Conservation (phyloP, 1,140 invertebrate genomes). For the Aporrectodea caliginosa region DNA sequence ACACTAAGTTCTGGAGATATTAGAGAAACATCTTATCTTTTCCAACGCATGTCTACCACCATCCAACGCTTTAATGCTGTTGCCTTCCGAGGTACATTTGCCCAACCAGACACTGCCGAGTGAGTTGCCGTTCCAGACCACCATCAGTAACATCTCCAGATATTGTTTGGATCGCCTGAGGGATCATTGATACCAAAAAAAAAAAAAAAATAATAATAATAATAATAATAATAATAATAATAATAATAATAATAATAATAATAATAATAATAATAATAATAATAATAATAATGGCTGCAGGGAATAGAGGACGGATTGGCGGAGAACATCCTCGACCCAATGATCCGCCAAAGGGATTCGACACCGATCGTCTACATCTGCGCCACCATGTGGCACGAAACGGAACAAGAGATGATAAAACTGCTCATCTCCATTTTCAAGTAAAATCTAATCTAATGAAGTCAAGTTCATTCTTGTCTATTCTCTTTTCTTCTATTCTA, state of each 20-base stretch:
- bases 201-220: no score
- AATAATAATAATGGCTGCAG: not conserved
- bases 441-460: slow-evolving; percentile 32
- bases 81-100: no score
- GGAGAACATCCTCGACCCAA: slow-evolving; percentile 18
- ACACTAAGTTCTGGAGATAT: no score
- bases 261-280: not conserved
- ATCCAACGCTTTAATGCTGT: no score
- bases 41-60: no score
- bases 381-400: slow-evolving; percentile 99
- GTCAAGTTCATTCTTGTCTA: not conserved
- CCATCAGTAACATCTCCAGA: no score
- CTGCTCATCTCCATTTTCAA: slow-evolving; percentile 58
- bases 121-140: no score
- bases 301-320: not conserved
- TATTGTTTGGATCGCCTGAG: no score
- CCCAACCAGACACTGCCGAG: no score
- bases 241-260: not conserved
- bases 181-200: no score
- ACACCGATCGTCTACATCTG: slow-evolving; percentile 94
- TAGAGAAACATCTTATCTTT: no score
- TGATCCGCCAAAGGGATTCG: slow-evolving; percentile 60
- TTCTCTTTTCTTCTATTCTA: not conserved
- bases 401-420: slow-evolving; percentile 81
- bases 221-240: no score